Conservation (phyloP, 2,113 vertebrate genomes). For the Notarius lentiginosus region DNA sequence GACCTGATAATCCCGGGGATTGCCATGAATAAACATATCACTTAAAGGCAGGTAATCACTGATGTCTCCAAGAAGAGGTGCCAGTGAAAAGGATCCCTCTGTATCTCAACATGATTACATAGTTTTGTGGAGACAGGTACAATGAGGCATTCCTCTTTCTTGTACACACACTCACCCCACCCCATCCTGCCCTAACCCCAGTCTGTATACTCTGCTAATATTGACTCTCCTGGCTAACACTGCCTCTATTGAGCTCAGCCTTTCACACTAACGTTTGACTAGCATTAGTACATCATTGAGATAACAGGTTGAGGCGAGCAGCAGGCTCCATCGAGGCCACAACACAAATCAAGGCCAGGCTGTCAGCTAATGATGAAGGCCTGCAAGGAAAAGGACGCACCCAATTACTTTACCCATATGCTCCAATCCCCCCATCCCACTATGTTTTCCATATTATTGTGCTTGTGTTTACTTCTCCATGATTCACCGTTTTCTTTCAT, state of each 20-base stretch:
- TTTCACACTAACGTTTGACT: conserved; percentile 80
- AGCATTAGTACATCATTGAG: conserved; percentile 82
- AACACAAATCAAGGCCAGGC: conserved; percentile 62
- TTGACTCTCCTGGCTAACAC: conserved; percentile 87
- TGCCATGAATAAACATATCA: conserved; percentile 31
- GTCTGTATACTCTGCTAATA: conserved; percentile 91
- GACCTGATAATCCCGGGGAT: conserved; percentile 54
- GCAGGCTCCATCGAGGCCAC: conserved; percentile 67
- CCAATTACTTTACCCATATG: not conserved
- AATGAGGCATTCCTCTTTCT: not conserved
- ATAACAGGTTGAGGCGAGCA: conserved; percentile 70
- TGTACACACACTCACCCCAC: conserved; percentile 61
- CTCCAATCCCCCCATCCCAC: not conserved
- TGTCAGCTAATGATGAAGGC: conserved; percentile 30
- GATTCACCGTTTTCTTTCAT: conserved; percentile 7
- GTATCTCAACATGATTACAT: conserved; percentile 66
- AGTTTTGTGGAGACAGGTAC: conserved; percentile 64
- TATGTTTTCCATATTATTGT: conserved; percentile 21
- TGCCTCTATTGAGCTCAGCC: conserved; percentile 81
- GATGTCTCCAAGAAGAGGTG: conserved; percentile 54
- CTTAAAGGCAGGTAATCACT: conserved; percentile 44
- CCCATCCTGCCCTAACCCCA: conserved; percentile 78
- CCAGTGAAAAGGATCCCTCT: conserved; percentile 56
- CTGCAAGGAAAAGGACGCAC: conserved; percentile 5
- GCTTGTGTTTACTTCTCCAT: not conserved